A percentile compares a stretch with the other conserved stretches of the same genome.
Conservation (phyloP, 2,113 vertebrate genomes). For the Grammomys dolichurus region DNA sequence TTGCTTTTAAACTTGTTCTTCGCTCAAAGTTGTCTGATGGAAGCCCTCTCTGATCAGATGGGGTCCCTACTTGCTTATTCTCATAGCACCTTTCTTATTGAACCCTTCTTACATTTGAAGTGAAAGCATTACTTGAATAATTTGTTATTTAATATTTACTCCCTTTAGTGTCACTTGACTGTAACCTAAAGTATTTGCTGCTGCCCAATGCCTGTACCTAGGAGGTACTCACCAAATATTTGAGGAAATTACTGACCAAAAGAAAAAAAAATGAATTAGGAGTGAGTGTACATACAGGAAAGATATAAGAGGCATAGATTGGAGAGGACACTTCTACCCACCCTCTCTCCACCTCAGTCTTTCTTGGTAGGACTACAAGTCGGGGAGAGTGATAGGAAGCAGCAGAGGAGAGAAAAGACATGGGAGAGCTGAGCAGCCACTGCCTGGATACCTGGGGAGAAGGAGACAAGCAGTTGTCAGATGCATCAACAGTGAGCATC, state of each 20-base stretch:
- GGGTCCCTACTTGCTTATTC: not conserved
- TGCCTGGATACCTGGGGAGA: not conserved
- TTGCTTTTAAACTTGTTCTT: conserved; percentile 7
- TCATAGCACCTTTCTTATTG: not conserved
- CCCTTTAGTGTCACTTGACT: not conserved
- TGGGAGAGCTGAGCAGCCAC: not conserved
- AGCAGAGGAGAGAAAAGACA: not conserved
- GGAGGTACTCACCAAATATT: conserved; percentile 55
- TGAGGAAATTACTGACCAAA: conserved; percentile 68
- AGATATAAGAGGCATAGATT: conserved; percentile 41
- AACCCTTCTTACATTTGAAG: not conserved
- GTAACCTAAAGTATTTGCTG: not conserved
- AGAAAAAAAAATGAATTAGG: conserved; percentile 66
- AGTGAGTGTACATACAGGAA: not conserved
- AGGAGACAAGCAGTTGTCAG: conserved; percentile 22
- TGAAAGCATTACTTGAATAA: not conserved
- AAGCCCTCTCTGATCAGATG: not conserved
- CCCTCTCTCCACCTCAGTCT: not conserved
- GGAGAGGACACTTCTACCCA: not conserved
- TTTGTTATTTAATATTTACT: not conserved
- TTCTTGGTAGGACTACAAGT: not conserved
- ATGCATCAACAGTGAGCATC: not conserved
- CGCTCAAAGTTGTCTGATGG: not conserved
- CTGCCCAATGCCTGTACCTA: not conserved
- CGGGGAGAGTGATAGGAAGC: not conserved